Evolutionary conservation across 2,888 invertebrate species (phyloP), one percentile per base, ranked within the genome.

Genomic region (Machimus atricapillus): DNA sequence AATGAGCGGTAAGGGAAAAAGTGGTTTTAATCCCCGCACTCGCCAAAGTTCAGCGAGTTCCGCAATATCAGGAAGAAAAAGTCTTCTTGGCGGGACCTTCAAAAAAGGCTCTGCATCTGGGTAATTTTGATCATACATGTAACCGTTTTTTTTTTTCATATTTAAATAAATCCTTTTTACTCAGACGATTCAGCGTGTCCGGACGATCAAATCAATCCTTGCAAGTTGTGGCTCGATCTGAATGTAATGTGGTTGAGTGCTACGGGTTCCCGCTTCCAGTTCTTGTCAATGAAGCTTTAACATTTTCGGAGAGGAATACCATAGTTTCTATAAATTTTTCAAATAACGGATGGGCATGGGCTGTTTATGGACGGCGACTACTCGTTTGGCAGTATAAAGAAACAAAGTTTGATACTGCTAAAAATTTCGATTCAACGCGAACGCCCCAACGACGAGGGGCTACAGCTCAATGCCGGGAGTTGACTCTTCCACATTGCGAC

Each of bases 401-500:
- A 74, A 87, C 90, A 3, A 88, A 90, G 3, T 88, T 87, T 7
- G 74, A 88, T 5, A 90, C 91, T 0, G 90, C 90, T 0, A 89
- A 89, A 19, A 88, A 82, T 6, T 88, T n/a, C 34, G 91, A 90
- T 74, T 66, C 89, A 16, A 56, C 88, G 4, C 92, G 93, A 34
- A 93, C 93, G 8, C 93, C 94, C 16, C 94, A 93, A 89, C 91
- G 93, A 43, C 92, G 93, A 77, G 91, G 90, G 1, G 90, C 91
- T 2, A 90, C 93, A 78, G 94, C 94, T 1, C 96, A 96, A 76
- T 98, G 98, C 89, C 94, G 97, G 56, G 98, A 98, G 91, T 93
- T 98, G 16, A 96, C 96, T 0, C 92, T 98, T 66, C 98, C 98
- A 0, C 97, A 98, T 89, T 98, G 98, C 90, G 98, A 98, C 92